Evolutionary conservation across 2,113 vertebrate species (phyloP).

Genomic region (Gymnogyps californianus): DNA sequence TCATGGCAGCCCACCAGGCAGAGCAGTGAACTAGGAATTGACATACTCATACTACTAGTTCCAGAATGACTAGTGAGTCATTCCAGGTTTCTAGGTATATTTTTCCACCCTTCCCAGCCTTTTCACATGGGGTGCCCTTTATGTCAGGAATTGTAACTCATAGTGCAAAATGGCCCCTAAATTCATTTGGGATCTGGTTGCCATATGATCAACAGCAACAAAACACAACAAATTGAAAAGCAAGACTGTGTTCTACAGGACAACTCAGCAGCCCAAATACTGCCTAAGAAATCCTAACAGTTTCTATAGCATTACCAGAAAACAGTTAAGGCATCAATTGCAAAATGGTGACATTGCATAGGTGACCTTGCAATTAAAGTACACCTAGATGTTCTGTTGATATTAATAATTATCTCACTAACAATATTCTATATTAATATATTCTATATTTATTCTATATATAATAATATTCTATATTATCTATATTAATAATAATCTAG

Average conservation of each 20-base stretch:
- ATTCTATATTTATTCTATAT: too few relatives aligned
- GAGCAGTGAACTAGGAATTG: not conserved
- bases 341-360: not conserved
- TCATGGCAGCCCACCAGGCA: not conserved
- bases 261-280: not conserved
- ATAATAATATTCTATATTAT: too few relatives aligned
- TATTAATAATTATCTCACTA: not conserved
- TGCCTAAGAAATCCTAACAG: not conserved
- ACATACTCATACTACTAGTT: not conserved
- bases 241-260: not conserved
- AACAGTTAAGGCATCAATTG: not conserved
- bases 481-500: not conserved
- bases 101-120: not conserved
- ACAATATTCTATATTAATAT: too few relatives aligned
- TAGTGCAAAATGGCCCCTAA: not conserved
- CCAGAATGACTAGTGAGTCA: not conserved
- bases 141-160: accelerated
- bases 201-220: not conserved
- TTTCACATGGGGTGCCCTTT: not conserved
- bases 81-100: not conserved
- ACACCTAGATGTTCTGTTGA: not conserved
- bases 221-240: not conserved
- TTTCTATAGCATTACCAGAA: not conserved
- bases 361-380: not conserved
- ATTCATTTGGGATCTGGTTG: not conserved